Conservation (phyloP, 2,888 invertebrate species). For the Lutraria lutraria region DNA sequence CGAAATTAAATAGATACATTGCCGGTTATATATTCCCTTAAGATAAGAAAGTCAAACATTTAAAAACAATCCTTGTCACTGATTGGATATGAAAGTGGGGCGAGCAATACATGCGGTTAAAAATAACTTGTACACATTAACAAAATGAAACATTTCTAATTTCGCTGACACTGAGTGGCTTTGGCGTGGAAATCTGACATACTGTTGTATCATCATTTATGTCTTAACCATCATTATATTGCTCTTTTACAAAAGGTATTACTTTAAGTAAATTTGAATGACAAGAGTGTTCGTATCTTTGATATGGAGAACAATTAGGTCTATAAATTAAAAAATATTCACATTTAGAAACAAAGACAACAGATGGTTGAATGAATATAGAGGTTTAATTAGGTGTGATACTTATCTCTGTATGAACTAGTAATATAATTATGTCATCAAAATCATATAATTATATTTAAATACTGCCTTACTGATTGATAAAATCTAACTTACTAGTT, state of each 20-base stretch:
- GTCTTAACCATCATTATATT: background rate
- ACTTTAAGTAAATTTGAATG: background rate
- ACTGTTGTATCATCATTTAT: background rate
- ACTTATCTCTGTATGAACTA: conserved; percentile 5
- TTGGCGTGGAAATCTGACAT: background rate
- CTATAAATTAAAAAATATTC: conserved; percentile 3
- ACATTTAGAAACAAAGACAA: conserved; percentile 27
- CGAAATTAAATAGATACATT: no score
- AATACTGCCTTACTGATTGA: background rate
- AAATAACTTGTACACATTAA: no score
- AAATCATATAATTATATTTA: background rate
- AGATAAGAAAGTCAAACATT: no score
- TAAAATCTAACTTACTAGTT: background rate
- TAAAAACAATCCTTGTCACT: no score
- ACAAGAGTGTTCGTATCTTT: background rate
- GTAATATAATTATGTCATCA: background rate
- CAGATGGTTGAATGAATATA: conserved; percentile 25
- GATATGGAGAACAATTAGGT: conserved; percentile 1
- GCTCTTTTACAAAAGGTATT: background rate
- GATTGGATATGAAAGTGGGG: no score
- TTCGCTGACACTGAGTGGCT: no score
- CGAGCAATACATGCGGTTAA: no score
- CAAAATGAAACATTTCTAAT: no score
- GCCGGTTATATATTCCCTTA: no score
- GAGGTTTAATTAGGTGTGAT: conserved; percentile 28